Percentiles rank a stretch among this genome's conserved stretches.
Evolutionary conservation across 1,140 invertebrate species (phyloP).

Genomic region (Macrocentrus cingulum): DNA sequence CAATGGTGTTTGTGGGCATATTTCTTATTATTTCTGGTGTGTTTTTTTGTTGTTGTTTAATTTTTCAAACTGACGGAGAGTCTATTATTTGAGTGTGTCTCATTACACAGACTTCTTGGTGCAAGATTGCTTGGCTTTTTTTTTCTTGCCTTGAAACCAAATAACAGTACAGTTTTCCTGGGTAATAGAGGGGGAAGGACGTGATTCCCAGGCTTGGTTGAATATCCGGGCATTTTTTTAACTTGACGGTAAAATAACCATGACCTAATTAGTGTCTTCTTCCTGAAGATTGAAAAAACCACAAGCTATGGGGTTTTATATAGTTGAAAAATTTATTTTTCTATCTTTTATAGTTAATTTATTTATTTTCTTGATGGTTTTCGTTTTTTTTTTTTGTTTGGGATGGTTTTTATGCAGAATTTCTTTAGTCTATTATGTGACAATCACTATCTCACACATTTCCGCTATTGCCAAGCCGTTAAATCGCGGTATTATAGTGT

Average conservation of each 20-base stretch:
- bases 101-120: conserved; percentile 7
- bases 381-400: too few species aligned
- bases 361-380: neutral
- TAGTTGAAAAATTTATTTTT: neutral
- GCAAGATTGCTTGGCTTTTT: conserved; percentile 7
- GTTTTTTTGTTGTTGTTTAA: neutral
- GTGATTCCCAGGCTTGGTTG: neutral
- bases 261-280: conserved; percentile 15
- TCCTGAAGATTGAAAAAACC: conserved; percentile 2
- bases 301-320: too few species aligned
- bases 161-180: neutral
- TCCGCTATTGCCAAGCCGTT: too few species aligned
- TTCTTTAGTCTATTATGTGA: too few species aligned
- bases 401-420: too few species aligned
- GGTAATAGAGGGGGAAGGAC: too few species aligned
- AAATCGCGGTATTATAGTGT: too few species aligned
- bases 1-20: neutral
- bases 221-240: neutral
- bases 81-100: conserved; percentile 3
- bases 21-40: neutral
- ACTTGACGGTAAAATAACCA: conserved; percentile 4
- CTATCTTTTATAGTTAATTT: conserved; percentile 3
- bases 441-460: too few species aligned
- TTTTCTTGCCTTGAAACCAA: conserved; percentile 2
- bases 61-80: conserved; percentile 6